Evolutionary conservation across 1,140 invertebrate species (phyloP), one percentile per base, ranked within the genome.

Genomic region (Epicauta chinensis): DNA sequence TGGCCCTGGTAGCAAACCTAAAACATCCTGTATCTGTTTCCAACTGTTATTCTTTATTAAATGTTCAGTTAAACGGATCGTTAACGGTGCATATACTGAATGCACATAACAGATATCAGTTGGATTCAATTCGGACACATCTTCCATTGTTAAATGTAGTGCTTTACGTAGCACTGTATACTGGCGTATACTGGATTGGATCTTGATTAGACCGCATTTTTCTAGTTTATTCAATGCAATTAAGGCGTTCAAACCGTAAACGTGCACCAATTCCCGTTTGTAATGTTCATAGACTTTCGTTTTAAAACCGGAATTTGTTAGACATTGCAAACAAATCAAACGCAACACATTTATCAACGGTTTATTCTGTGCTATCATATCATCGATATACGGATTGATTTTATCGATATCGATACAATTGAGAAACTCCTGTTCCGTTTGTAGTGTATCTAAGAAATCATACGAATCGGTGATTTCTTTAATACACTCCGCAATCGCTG

Each of bases 71-170:
- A 98, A 75, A 44, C 93, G 79, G 1, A 93, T 84, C 61, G 87
- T 93, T n/a, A 98, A 63, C 0, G 95, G 95, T 0, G 94, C 93
- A 73, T 97, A 98, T 67, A 89, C 91, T 58, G 85, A 93, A 71
- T 92, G 90, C 17, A 97, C 88, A 70, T 95, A 97, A 54, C 91
- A 87, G 41, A 96, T 93, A 65, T 97, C 93, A 57, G 83, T 88
- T 0, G 88, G 89, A 56, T 83, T 77, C 23, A 86, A 76, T 75
- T 96, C 89, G 48, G 84, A 87, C 3, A 86, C 84, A 64, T 95
- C 90, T 60, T 94, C 90, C 32, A 92, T 84, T 7, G 90, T 93
- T 2, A 96, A 73, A 55, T 83, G 80, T 14, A 76, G 0, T 84
- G 79, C 77, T 86, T 51, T 41, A 16, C 38, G 31, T 7, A 51